phyloP scores from a whole-genome alignment of 2,113 vertebrate species.

The Pedetes capensis region DNA sequence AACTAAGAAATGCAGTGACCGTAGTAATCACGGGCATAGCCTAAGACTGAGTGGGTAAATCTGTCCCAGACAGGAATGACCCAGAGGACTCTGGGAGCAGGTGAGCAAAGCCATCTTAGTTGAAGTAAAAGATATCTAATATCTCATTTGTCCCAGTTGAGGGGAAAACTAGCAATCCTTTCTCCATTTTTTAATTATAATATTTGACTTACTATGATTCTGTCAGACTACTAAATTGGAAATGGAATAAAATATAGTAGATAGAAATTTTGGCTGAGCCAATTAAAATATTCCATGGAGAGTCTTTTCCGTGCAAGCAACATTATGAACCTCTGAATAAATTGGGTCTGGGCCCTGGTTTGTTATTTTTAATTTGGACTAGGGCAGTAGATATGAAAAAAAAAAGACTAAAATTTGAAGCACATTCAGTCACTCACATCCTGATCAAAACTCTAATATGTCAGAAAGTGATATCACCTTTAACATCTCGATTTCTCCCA shows the following conservation, averaged over 20 bases:
- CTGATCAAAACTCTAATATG: slow-evolving; percentile 45
- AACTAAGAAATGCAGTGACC: not conserved
- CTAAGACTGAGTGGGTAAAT: not conserved
- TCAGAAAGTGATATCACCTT: slow-evolving; percentile 20
- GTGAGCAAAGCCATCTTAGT: not conserved
- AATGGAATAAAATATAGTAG: slow-evolving; percentile 67
- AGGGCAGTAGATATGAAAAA: slow-evolving; percentile 43
- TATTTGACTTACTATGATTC: slow-evolving; percentile 67
- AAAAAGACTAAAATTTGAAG: slow-evolving; percentile 47
- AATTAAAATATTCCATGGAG: slow-evolving; percentile 77
- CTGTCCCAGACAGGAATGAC: not conserved
- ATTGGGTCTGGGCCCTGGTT: slow-evolving; percentile 58
- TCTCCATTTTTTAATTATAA: slow-evolving; percentile 64
- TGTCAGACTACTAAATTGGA: slow-evolving; percentile 71
- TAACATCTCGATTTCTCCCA: not conserved
- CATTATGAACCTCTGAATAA: slow-evolving; percentile 72
- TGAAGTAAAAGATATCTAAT: not conserved
- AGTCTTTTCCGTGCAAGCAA: slow-evolving; percentile 66
- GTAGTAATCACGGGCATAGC: not conserved
- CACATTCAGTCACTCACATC: slow-evolving; percentile 30
- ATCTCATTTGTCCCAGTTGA: slow-evolving; percentile 27
- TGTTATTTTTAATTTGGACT: slow-evolving; percentile 73
- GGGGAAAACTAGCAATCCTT: slow-evolving; percentile 30
- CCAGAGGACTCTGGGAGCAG: not conserved
- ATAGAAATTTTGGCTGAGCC: slow-evolving; percentile 67